Percentiles rank a stretch among this genome's conserved stretches.
Conservation (phyloP, 2,113 vertebrate genomes). For the Mystacornis crossleyi region DNA sequence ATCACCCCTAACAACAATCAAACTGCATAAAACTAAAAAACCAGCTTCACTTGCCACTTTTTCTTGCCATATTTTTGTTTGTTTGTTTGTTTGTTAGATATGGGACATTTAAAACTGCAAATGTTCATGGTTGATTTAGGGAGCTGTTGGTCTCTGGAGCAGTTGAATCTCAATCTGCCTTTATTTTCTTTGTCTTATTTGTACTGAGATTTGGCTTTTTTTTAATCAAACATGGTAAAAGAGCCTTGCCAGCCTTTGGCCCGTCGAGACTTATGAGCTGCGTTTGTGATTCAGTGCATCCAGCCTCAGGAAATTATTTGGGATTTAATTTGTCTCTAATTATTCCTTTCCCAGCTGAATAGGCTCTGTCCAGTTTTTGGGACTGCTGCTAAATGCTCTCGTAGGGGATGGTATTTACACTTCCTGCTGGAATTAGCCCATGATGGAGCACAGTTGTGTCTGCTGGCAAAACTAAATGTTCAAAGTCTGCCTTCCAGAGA, state of each 20-base stretch:
- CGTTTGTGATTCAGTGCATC: background rate
- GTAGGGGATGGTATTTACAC: background rate
- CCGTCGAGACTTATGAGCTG: rapidly evolving
- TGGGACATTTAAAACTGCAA: background rate
- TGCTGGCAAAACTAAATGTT: background rate
- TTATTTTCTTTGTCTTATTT: background rate
- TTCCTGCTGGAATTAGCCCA: background rate
- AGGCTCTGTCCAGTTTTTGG: background rate
- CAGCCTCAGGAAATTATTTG: background rate
- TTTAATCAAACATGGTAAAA: background rate
- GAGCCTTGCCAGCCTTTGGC: background rate
- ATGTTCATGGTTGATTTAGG: background rate
- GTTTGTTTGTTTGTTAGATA: background rate
- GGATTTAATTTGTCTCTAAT: background rate
- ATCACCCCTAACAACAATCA: background rate
- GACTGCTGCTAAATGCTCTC: background rate
- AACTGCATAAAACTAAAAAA: background rate
- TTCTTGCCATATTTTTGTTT: background rate
- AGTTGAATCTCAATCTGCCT: background rate
- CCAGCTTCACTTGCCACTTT: background rate
- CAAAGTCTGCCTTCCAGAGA: background rate
- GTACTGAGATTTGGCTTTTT: background rate
- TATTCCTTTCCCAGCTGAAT: background rate
- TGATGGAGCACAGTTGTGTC: background rate
- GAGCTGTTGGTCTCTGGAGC: background rate